Base-by-base conservation (phyloP, 2,113 vertebrate genomes). In the Salminus brasiliensis region DNA sequence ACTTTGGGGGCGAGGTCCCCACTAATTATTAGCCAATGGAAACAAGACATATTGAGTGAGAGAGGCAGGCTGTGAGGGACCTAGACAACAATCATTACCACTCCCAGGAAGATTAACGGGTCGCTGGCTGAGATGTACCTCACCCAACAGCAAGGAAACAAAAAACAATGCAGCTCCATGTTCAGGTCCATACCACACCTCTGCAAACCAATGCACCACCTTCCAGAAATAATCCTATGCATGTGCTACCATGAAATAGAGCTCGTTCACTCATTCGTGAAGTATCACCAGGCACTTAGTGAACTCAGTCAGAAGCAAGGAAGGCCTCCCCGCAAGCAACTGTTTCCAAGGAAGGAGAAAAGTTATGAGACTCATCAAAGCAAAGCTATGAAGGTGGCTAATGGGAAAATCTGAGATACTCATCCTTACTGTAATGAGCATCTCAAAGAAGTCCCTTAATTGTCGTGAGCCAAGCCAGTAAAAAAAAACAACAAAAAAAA, bases 11-110 rank as follows among this genome's bases (percentile, higher is more conserved):
- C 32, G 23, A 67, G 75, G 65, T 69, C 36, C 73, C 34, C 34
- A 72, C 83, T 89, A 87, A 91, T 89, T 89, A 88, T 90, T 87
- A 83, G 6, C 80, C 76, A 83, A 88, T 88, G n/a, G 86, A 87
- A 83, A 87, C 76, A 59, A 57, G 71, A 81, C 55, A 66, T 84
- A 86, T 84, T 84, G 82, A 88, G 85, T 81, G 77, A 72, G 41
- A 68, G 13, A 81, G 69, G 49, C 49, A 81, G 68, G 77, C 66
- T 63, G 69, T 76, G 76, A 75, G 57, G 62, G 36, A 18, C 25
- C 47, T 30, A 82, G 74, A 70, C 86, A 81, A 75, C 74, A 62
- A 88, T 88, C 84, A 85, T 90, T 89, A 88, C 72, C 71, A 12
- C 81, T 62, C 81, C 83, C 68, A 57, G 43, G 74, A 86, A 91